Evolutionary conservation across 2,797 vertebrate genomes (phyloP).

Genomic region (Sphenodon punctatus): DNA sequence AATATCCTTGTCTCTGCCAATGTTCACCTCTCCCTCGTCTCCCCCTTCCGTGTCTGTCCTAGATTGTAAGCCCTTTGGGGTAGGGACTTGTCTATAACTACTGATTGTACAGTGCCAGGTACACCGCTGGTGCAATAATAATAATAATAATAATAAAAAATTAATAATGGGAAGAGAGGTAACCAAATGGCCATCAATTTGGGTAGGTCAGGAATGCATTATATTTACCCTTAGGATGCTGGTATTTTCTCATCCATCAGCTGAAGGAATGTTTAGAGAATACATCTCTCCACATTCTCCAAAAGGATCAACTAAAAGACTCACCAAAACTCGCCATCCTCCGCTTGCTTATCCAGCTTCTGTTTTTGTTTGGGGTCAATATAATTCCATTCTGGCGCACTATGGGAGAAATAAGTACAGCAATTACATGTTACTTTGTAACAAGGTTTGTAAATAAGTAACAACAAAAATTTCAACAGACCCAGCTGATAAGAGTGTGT

Average conservation of each 20-base stretch:
- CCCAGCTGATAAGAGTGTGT: background rate
- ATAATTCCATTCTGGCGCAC: conserved; percentile 83
- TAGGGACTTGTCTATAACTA: no score
- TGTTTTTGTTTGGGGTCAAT: conserved; percentile 72
- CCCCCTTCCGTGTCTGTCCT: no score
- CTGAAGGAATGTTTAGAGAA: background rate
- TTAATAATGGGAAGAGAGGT: conserved; percentile 27
- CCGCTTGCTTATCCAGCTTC: conserved; percentile 71
- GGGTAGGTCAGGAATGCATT: background rate
- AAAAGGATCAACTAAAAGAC: background rate
- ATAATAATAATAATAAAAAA: no score
- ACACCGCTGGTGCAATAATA: no score
- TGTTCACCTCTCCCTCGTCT: no score
- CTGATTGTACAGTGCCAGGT: no score
- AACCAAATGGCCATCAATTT: conserved; percentile 30
- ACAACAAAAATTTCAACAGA: background rate
- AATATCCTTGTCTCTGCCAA: no score
- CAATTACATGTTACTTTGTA: background rate
- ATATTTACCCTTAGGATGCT: conserved; percentile 4
- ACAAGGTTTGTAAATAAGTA: background rate
- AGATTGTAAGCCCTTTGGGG: no score
- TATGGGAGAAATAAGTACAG: conserved; percentile 42
- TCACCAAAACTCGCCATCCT: conserved; percentile 95
- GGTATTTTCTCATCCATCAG: background rate
- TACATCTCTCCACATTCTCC: background rate